Conservation (phyloP, 2,113 vertebrate genomes). For the Serilophus lunatus region DNA sequence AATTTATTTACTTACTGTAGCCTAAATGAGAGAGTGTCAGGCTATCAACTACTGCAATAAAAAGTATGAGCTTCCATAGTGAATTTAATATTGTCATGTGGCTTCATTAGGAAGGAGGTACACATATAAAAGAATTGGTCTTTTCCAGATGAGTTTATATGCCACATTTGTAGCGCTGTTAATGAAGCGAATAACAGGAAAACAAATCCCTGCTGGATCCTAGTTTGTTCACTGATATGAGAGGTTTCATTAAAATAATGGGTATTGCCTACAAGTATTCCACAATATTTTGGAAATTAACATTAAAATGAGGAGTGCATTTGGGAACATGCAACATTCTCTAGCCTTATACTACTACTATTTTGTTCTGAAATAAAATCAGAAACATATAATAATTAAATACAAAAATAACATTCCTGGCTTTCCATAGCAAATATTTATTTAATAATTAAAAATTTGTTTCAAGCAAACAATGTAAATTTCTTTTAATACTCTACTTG, state of each 20-base stretch:
- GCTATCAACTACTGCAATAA: background rate
- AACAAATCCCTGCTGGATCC: background rate
- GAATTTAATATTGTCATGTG: background rate
- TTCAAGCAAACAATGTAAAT: background rate
- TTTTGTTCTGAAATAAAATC: background rate
- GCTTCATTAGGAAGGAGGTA: slow-evolving; percentile 26
- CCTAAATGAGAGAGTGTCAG: background rate
- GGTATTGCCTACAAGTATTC: background rate
- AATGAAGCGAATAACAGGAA: slow-evolving; percentile 48
- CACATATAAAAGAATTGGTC: background rate
- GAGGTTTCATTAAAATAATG: slow-evolving; percentile 27
- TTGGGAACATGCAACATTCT: background rate
- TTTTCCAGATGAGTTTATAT: background rate
- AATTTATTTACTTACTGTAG: background rate
- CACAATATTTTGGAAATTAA: background rate
- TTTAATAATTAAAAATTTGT: background rate
- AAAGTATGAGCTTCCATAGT: background rate
- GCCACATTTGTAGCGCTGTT: background rate
- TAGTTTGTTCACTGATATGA: background rate
- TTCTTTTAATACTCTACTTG: background rate
- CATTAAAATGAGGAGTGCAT: background rate
- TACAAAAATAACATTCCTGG: background rate
- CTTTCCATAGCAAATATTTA: background rate
- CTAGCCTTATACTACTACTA: background rate
- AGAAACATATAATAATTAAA: background rate